Percentiles rank a stretch among this genome's conserved stretches.
Conservation (phyloP, 2,888 invertebrate genomes). For the Drosophila diplacantha region DNA sequence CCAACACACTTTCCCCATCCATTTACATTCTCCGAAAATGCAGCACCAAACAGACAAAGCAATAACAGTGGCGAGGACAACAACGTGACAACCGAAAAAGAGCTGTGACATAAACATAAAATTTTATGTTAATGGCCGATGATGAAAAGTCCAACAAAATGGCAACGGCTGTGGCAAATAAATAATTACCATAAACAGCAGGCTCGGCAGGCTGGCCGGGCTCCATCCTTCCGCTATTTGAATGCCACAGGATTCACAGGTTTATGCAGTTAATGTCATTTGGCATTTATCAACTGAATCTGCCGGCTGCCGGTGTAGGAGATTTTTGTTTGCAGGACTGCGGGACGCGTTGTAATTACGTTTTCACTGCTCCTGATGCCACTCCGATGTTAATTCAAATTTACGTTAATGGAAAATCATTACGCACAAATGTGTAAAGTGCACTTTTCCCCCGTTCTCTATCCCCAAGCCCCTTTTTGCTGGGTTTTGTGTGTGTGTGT, state of each 20-base stretch:
- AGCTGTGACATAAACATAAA: constrained; percentile 61
- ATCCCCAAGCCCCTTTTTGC: constrained; percentile 29
- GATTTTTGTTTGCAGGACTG: constrained; percentile 5
- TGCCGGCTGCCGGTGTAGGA: constrained; percentile 7
- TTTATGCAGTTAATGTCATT: constrained; percentile 58
- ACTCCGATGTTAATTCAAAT: constrained; percentile 65
- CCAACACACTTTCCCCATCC: constrained; percentile 1
- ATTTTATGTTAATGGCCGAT: constrained; percentile 67
- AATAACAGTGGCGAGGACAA: constrained; percentile 30
- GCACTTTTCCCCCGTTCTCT: constrained; percentile 56
- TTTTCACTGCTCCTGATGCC: constrained; percentile 48
- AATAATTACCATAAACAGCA: constrained; percentile 71
- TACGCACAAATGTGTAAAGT: constrained; percentile 72
- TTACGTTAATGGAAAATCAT: constrained; percentile 74
- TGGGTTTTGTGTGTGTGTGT: constrained; percentile 12
- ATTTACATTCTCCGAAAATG: constrained; percentile 41
- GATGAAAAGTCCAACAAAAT: constrained; percentile 61
- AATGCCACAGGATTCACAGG: constrained; percentile 25
- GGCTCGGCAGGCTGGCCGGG: constrained; percentile 29
- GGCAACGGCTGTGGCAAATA: constrained; percentile 65
- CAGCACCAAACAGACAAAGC: constrained; percentile 56
- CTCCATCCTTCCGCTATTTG: constrained; percentile 20
- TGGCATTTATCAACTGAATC: constrained; percentile 67
- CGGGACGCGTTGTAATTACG: constrained; percentile 61
- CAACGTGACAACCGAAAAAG: constrained; percentile 42